Conservation (phyloP, 2,797 vertebrate genomes). For the Sciurus carolinensis region DNA sequence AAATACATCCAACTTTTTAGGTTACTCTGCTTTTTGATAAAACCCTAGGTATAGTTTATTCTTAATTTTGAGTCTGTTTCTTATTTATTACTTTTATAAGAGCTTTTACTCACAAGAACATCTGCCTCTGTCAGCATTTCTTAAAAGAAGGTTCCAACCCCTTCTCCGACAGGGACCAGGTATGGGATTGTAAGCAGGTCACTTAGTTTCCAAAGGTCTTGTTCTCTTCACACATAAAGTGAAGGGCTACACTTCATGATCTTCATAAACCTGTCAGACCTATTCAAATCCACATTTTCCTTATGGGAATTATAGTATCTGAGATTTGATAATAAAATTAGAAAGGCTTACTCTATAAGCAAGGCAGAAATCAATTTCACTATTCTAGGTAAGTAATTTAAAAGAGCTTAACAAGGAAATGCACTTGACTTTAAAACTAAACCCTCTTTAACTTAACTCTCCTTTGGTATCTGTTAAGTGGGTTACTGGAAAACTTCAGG, state of each 20-base stretch:
- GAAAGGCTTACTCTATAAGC: not conserved
- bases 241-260: not conserved
- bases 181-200: not conserved
- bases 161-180: not conserved
- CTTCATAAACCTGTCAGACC: not conserved
- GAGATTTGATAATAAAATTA: conserved; percentile 19
- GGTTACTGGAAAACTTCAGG: not conserved
- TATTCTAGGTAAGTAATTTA: conserved; percentile 41
- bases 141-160: not conserved
- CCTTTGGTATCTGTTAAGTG: not conserved
- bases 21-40: not conserved
- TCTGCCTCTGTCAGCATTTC: not conserved
- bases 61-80: not conserved
- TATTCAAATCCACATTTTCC: not conserved
- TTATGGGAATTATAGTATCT: not conserved
- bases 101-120: not conserved
- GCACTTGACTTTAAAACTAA: not conserved
- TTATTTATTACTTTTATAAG: not conserved
- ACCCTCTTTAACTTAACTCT: not conserved
- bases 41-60: not conserved
- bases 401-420: conserved; percentile 25
- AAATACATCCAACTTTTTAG: not conserved
- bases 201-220: not conserved
- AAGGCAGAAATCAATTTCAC: conserved; percentile 30
- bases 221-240: not conserved